These are phyloP conservation scores for Euzetes globulus DNA, from an alignment of 2,888 invertebrate genomes.

Conservation along the genomic window DNA sequence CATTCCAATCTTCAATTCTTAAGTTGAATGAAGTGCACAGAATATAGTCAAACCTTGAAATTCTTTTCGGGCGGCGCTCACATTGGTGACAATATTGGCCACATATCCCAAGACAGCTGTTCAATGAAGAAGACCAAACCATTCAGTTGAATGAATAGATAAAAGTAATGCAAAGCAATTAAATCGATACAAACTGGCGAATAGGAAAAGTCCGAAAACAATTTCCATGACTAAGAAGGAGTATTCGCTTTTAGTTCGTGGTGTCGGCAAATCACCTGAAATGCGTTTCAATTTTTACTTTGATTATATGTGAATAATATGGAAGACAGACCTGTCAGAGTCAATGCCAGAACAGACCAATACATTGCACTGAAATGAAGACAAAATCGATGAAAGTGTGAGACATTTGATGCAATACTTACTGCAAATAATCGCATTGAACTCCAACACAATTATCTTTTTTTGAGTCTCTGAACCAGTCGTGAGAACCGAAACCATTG, in stretches of 20 bases:
- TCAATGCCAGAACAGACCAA: conserved; percentile 93
- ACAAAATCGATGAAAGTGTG: neutral
- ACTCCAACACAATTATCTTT: conserved; percentile 63
- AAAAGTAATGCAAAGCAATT: neutral
- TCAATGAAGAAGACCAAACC: no score
- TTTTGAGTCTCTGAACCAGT: conserved; percentile 53
- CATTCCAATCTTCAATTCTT: no score
- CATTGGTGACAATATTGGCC: conserved; percentile 95
- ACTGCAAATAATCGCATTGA: conserved; percentile 84
- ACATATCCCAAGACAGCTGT: conserved; percentile 83
- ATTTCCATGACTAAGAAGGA: conserved; percentile 90
- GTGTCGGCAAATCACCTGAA: conserved; percentile 65
- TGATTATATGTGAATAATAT: neutral
- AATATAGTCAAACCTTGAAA: no score
- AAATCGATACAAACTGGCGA: conserved; percentile 57
- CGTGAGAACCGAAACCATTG: conserved; percentile 74
- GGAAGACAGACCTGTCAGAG: conserved; percentile 69
- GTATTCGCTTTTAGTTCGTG: conserved; percentile 87
- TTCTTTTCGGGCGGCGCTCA: conserved; percentile 92
- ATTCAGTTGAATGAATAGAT: no score
- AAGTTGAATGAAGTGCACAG: no score
- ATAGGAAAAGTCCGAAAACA: conserved; percentile 84
- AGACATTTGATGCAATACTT: neutral
- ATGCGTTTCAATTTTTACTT: neutral
- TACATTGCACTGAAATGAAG: conserved; percentile 69